A percentile compares a stretch with the other conserved stretches of the same genome.
phyloP scores from a whole-genome alignment of 2,797 vertebrate species.

The Bradypus variegatus region DNA sequence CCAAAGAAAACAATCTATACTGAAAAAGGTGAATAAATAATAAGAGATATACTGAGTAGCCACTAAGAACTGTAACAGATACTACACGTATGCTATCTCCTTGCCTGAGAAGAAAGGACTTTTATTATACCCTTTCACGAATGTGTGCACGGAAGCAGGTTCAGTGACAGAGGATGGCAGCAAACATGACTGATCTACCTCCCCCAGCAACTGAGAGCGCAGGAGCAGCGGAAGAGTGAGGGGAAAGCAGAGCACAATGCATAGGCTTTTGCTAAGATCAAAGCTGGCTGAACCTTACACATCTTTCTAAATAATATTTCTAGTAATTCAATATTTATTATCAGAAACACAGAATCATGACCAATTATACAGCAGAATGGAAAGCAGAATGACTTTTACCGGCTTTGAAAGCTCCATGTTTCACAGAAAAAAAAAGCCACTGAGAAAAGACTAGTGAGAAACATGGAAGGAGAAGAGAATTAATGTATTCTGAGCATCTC shows the following conservation, averaged over 20 bases:
- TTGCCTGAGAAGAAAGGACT: neutral
- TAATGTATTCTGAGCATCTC: neutral
- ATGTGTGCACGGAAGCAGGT: neutral
- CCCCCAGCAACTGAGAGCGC: too few relatives aligned
- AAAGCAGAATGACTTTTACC: neutral
- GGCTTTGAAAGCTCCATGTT: neutral
- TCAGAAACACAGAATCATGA: neutral
- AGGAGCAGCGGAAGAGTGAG: accelerated
- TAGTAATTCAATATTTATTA: neutral
- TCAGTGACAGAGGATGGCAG: neutral
- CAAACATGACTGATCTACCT: neutral
- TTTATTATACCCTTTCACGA: neutral
- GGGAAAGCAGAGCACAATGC: neutral
- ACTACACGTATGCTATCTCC: neutral
- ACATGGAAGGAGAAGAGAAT: neutral
- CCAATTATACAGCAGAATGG: neutral
- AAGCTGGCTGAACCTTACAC: neutral
- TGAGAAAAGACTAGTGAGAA: slow-evolving; percentile 14
- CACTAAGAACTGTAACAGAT: neutral
- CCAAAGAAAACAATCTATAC: neutral
- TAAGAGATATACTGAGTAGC: neutral
- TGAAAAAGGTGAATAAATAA: neutral
- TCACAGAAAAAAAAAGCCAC: neutral
- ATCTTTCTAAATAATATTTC: neutral
- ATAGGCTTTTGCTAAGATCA: too few relatives aligned